A percentile compares a stretch with the other conserved stretches of the same genome.
Conservation (phyloP, 2,888 invertebrate genomes). For the Siphlonurus alternatus region DNA sequence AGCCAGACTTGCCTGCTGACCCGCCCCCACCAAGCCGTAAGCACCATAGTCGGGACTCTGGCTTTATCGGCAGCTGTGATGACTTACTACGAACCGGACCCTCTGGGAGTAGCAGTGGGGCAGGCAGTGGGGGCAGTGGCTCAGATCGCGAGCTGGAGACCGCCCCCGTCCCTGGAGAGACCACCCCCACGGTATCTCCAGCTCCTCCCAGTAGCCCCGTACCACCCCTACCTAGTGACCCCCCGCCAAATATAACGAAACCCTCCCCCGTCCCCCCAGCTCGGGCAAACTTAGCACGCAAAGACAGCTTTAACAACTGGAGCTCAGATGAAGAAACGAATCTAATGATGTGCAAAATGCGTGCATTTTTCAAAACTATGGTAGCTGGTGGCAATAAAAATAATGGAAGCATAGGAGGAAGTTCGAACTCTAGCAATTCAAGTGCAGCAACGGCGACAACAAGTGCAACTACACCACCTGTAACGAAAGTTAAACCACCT, state of each 20-base stretch:
- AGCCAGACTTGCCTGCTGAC: constrained; percentile 36
- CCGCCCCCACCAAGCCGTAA: constrained; percentile 37
- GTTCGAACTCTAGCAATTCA: background rate
- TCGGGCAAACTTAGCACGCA: constrained; percentile 44
- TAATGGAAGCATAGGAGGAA: constrained; percentile 5
- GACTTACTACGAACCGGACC: constrained; percentile 45
- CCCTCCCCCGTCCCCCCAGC: constrained; percentile 29
- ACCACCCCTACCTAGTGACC: constrained; percentile 10
- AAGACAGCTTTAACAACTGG: constrained; percentile 88
- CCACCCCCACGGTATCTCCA: constrained; percentile 7
- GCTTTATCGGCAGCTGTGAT: constrained; percentile 77
- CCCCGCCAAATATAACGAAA: constrained; percentile 30
- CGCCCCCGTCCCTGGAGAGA: background rate
- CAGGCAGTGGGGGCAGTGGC: constrained; percentile 4
- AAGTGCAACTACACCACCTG: background rate
- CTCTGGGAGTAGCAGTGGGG: constrained; percentile 7
- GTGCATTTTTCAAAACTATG: constrained; percentile 82
- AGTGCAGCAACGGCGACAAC: constrained; percentile 4
- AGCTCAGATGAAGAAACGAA: constrained; percentile 88
- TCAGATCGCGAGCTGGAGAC: constrained; percentile 4
- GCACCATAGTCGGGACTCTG: constrained; percentile 72
- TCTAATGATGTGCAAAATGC: constrained; percentile 88
- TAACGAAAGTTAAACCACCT: constrained; percentile 46
- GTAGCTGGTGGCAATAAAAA: constrained; percentile 39
- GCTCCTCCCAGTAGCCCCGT: background rate